Evolutionary conservation across 1,140 invertebrate species (phyloP).

Genomic region (Drosophila kurseongensis): DNA sequence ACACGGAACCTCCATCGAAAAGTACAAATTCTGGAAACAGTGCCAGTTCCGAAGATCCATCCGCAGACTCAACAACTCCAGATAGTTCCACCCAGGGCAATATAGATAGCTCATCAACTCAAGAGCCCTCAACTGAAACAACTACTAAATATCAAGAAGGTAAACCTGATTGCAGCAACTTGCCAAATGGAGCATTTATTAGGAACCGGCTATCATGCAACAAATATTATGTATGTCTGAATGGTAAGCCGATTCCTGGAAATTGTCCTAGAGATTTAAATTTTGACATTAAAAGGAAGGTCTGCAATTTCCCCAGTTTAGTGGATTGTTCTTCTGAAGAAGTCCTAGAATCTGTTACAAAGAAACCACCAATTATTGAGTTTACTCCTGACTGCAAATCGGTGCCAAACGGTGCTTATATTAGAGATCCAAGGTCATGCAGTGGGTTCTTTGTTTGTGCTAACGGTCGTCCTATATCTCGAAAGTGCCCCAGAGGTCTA

Average conservation of each 20-base stretch:
- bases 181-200: conserved; percentile 49
- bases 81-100: not conserved
- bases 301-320: conserved; percentile 58
- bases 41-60: not conserved
- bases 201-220: conserved; percentile 31
- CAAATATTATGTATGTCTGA: conserved; percentile 48
- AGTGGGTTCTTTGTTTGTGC: conserved; percentile 60
- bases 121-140: not conserved
- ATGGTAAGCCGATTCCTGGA: conserved; percentile 29
- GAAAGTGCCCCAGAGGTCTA: conserved; percentile 54
- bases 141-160: not conserved
- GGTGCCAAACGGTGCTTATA: conserved; percentile 34
- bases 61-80: not conserved
- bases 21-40: too few relatives aligned
- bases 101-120: not conserved
- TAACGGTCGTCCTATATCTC: conserved; percentile 38
- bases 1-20: too few relatives aligned
- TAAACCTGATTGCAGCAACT: not conserved
- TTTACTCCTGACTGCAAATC: conserved; percentile 24
- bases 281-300: conserved; percentile 57
- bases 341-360: not conserved
- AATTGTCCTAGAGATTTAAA: conserved; percentile 44
- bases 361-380: not conserved
- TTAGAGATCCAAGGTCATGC: conserved; percentile 45
- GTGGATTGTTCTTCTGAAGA: conserved; percentile 44